Evolutionary conservation across 2,797 vertebrate species (phyloP).

Genomic region (Neosilurus hyrtlii): DNA sequence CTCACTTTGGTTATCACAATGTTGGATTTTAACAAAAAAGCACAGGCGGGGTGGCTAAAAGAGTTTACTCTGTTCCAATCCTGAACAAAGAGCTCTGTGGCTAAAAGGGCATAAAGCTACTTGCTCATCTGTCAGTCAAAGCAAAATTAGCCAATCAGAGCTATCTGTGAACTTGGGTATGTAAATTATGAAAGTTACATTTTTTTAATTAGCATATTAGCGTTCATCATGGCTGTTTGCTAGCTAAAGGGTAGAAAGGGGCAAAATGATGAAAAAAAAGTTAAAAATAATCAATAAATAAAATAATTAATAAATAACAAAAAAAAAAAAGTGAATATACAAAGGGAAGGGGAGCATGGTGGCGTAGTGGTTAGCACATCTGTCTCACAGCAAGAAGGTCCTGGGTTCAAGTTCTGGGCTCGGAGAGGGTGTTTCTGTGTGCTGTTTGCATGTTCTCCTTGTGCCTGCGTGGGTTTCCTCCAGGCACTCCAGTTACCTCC

Average conservation of each 20-base stretch:
- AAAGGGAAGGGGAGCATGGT: too few relatives aligned
- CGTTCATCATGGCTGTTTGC: not conserved
- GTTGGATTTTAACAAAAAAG: not conserved
- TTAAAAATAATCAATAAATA: too few relatives aligned
- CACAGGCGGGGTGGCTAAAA: not conserved
- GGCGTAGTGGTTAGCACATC: too few relatives aligned
- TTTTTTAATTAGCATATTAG: not conserved
- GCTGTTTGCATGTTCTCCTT: too few relatives aligned
- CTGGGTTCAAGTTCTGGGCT: too few relatives aligned
- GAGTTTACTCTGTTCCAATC: not conserved
- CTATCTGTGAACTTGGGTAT: not conserved
- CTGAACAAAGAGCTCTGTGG: not conserved
- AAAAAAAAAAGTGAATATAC: too few relatives aligned
- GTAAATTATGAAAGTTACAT: not conserved
- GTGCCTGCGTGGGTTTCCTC: too few relatives aligned
- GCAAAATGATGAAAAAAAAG: too few relatives aligned
- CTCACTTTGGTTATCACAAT: not conserved
- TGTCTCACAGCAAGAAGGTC: too few relatives aligned
- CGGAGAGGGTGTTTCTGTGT: too few relatives aligned
- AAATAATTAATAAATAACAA: not conserved
- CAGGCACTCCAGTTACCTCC: too few relatives aligned
- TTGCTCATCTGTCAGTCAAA: not conserved
- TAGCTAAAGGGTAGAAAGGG: not conserved
- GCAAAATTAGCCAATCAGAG: not conserved
- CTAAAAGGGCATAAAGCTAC: not conserved